phyloP scores from a whole-genome alignment of 2,113 vertebrate species.

The Oncorhynchus tshawytscha region DNA sequence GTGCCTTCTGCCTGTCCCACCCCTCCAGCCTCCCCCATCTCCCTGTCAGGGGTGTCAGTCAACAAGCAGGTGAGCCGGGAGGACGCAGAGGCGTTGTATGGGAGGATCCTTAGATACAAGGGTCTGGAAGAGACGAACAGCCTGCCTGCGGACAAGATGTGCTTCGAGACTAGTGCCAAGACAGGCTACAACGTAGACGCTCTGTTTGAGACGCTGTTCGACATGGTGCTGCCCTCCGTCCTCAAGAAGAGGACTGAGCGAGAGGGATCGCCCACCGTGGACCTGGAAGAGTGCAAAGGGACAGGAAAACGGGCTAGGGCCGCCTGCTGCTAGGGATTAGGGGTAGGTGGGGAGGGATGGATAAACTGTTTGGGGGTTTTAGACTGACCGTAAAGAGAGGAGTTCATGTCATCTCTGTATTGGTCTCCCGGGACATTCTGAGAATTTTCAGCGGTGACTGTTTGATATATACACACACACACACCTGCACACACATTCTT shows the following conservation, averaged over 20 bases:
- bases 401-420: constrained; percentile 4
- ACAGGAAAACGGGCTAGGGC: constrained; percentile 38
- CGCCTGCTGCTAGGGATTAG: constrained; percentile 53
- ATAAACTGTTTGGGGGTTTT: background rate
- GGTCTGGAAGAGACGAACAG: constrained; percentile 83
- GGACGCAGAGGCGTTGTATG: constrained; percentile 84
- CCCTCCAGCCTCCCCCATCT: constrained; percentile 40
- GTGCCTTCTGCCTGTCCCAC: constrained; percentile 33
- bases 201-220: constrained; percentile 91
- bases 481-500: background rate
- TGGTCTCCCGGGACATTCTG: constrained; percentile 23
- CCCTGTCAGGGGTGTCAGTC: constrained; percentile 32
- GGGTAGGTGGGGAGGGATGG: background rate
- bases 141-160: constrained; percentile 87
- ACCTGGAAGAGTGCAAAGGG: constrained; percentile 74
- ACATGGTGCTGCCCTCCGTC: constrained; percentile 86
- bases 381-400: background rate
- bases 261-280: constrained; percentile 75
- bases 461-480: background rate
- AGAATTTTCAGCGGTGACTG: constrained; percentile 17
- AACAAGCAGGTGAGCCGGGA: constrained; percentile 80
- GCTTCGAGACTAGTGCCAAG: constrained; percentile 97
- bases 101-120: constrained; percentile 85
- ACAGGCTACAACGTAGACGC: constrained; percentile 89
- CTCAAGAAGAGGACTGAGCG: constrained; percentile 79